Evolutionary conservation across 2,113 vertebrate species (phyloP), one percentile per base, ranked within the genome.

Genomic region (Sarotherodon lohbergeri): DNA sequence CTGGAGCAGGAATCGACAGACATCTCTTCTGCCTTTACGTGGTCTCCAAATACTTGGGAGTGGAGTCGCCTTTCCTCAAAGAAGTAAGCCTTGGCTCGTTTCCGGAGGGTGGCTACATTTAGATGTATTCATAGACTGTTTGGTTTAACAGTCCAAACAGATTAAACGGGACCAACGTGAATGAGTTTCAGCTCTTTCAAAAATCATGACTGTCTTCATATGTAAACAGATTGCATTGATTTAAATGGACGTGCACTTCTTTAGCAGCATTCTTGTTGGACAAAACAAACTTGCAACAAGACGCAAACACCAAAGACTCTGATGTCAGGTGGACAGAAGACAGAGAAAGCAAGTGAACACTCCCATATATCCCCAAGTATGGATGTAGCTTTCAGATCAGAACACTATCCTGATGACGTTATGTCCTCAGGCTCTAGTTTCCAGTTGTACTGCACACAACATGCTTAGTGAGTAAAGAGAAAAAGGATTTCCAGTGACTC

Each of bases 1-100:
- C 96, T 0, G 97, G 98, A 8, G 96, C 95, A 10, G 98, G 98
- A 6, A 95, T 97, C 0, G 98, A 98, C 94, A 90, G 98, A 4
- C 98, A 98, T 89, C 97, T 98, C 57, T 98, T 98, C 87, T 98
- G 97, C 14, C 96, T 98, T 4, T 97, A 97, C 5, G 93, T 98
- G 22, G 96, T 97, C 54, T 97, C 97, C 36, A 96, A 97, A 81
- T 97, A 97, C 89, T 83, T 97, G 39, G 97, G 97, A 1, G 95
- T 96, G 66, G 95, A 97, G 41, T 97, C 97, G 0, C 96, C 97
- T 4, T 97, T 97, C 88, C 96, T 97, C 16, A 96, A 95, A 89
- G 95, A 97, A 95, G 97, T 97, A 46, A 80, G 52, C 4, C 1
- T 22, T 4, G 83, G 7, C 17, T 61, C 0, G 5, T 32, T 22